Base-by-base conservation (phyloP, 2,113 vertebrate genomes). In the Silurus asotus region DNA sequence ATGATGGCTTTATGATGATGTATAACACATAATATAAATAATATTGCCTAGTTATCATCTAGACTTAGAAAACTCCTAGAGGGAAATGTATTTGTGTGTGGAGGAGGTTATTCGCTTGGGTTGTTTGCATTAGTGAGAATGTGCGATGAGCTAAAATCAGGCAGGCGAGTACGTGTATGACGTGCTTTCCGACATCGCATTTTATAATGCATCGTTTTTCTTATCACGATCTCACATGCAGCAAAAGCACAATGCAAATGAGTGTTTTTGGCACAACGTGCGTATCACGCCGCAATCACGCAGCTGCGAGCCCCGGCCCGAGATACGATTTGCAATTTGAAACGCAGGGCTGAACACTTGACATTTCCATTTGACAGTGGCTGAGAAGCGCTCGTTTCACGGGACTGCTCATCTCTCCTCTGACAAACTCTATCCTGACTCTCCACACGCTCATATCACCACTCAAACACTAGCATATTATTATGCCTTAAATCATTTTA, bases 321-420 rank as follows among this genome's bases (percentile, higher is more conserved):
- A 86, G 84, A 86, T 74, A 83, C 56, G 0, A 69, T 70, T 88
- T 77, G 55, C 72, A 86, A 84, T 88, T 86, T 88, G 84, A 77
- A 37, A 55, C 69, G 8, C 70, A 85, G 83, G 84, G 72, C 67
- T 83, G 79, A 69, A 83, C 84, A 88, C 87, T 88, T 88, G 84
- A 88, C 87, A 86, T 86, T 88, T 86, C 56, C 74, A 88, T 82
- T 62, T 61, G 72, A 83, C 53, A 59, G 80, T 75, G 64, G 59
- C 48, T 79, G 53, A 84, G 85, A 87, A 85, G 69, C 59, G 69
- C 53, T 84, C 17, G 55, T 59, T 78, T 78, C 55, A 56, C 17
- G 55, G 76, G 76, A 28, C 55, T 58, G 76, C 48, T 86, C 82
- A 25, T 23, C 55, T 83, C 61, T 82, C 11, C 25, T 20, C 37